Base-by-base conservation (phyloP, 2,888 invertebrate species). In the Meandrusa payeni region DNA sequence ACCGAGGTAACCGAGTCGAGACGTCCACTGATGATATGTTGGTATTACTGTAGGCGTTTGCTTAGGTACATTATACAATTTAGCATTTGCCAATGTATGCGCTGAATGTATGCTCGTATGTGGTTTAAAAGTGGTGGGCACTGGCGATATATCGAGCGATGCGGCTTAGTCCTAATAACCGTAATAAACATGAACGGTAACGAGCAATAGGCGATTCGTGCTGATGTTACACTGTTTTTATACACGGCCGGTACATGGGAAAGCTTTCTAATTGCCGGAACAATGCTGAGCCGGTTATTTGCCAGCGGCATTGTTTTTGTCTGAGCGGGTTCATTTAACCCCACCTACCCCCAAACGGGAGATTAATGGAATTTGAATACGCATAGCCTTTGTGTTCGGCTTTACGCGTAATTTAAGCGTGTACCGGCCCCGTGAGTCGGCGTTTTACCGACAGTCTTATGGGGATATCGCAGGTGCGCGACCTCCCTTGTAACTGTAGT, bases 201-300 rank as follows among this genome's bases (percentile, higher is more conserved):
- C 85, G 86, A 82, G 86, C 83, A 79, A 83, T 86, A 85, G 83
- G 81, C 82, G 79, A 83, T 82, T 83, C 85, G 81, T 82, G 85
- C 85, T 83, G 83, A 83, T 85, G 85, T 82, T 83, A 82, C 85
- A 80, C 75, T 85, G 86, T 87, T 87, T 86, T 86, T 86, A 87
- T 85, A 86, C 86, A 82, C 82, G 83, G 68, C 79, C 80, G 77
- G 81, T 86, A 86, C 86, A 86, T 82, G 86, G 86, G 83, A 88
- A 88, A 87, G 85, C 88, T 87, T 86, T 87, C 88, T 88, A 87
- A 87, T 87, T 88, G 88, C 83, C 85, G 86, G 83, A 86, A 87
- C 87, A 88, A 87, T 86, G 85, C 85, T 81, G 85, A 85, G 82
- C 86, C 78, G 83, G 86, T 85, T 86, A 85, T 87, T 82, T 79